Evolutionary conservation across 2,888 invertebrate species (phyloP), one percentile per base, ranked within the genome.

Genomic region (Thereva unica): DNA sequence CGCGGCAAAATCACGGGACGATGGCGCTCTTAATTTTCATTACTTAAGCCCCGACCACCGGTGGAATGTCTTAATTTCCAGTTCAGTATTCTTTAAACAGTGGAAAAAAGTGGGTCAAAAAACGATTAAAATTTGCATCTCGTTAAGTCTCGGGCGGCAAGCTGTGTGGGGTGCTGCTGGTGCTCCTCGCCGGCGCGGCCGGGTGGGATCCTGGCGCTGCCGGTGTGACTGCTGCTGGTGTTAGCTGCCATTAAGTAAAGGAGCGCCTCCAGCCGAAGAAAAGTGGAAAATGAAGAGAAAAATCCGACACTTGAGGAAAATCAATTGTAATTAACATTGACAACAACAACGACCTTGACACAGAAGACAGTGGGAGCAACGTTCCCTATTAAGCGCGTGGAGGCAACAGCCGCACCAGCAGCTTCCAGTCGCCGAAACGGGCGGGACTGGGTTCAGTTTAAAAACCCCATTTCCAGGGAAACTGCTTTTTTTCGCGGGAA

Each of bases 261-360:
- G 38, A 6, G 38, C 3, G 35, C n/a, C 37, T n/a, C 47, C 47
- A 23, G 47, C 47, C 5, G 5, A 23, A 23, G 40, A 55, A 40
- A 59, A 59, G 47, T 47, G 47, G 47, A 59, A 59, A 59, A 47
- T 45, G 45, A 61, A 38, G 34, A 50, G 61, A 61, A 61, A 61
- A 61, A 50, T 61, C 61, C 34, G 37, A 9, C 40, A 50, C 57
- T 38, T 50, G n/a, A 40, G 41, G 53, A 65, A 68, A 69, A 69
- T 69, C 69, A 65, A 69, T 69, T 68, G 69, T 69, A 69, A 69
- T 69, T 69, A 69, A 67, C 69, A 69, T 69, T 69, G 69, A 69
- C 69, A 67, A 67, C 68, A 69, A 69, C 61, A 69, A 64, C 69
- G 69, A 69, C 69, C 69, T 69, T 69, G 69, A 69, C 69, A 69